Evolutionary conservation across 2,797 vertebrate genomes (phyloP).

Genomic region (Coregonus sp.): DNA sequence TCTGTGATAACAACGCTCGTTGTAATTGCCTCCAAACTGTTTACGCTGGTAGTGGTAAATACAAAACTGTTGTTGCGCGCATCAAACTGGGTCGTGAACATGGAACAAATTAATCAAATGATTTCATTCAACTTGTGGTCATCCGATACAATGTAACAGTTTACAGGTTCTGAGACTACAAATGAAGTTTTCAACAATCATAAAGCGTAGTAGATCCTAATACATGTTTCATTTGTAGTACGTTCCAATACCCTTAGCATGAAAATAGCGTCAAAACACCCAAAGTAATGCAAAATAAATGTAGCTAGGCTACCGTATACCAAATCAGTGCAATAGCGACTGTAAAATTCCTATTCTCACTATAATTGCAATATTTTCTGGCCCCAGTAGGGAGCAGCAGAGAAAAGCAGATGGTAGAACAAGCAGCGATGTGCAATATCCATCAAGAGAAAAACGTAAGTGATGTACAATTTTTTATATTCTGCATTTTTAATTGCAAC

Average conservation of each 20-base stretch:
- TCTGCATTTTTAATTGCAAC: too few relatives aligned
- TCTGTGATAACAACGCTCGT: slow-evolving; percentile 43
- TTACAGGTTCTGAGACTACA: neutral
- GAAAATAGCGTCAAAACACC: too few relatives aligned
- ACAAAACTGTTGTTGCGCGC: neutral
- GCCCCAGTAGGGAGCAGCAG: neutral
- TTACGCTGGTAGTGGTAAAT: neutral
- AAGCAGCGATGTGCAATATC: too few relatives aligned
- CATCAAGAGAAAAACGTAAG: too few relatives aligned
- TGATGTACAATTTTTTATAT: too few relatives aligned
- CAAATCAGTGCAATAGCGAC: neutral
- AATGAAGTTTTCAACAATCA: neutral
- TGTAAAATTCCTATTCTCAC: neutral
- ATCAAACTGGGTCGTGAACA: neutral
- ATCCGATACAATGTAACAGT: neutral
- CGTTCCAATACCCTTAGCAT: neutral
- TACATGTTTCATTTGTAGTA: neutral
- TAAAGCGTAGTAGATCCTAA: too few relatives aligned
- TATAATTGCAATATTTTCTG: neutral
- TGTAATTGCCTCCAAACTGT: slow-evolving; percentile 22
- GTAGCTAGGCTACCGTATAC: neutral
- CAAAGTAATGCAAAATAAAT: neutral
- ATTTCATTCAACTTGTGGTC: too few relatives aligned
- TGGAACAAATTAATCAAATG: too few relatives aligned
- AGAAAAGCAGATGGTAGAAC: neutral